Evolutionary conservation across 2,888 invertebrate genomes (phyloP).

Genomic region (Agelastica alni): DNA sequence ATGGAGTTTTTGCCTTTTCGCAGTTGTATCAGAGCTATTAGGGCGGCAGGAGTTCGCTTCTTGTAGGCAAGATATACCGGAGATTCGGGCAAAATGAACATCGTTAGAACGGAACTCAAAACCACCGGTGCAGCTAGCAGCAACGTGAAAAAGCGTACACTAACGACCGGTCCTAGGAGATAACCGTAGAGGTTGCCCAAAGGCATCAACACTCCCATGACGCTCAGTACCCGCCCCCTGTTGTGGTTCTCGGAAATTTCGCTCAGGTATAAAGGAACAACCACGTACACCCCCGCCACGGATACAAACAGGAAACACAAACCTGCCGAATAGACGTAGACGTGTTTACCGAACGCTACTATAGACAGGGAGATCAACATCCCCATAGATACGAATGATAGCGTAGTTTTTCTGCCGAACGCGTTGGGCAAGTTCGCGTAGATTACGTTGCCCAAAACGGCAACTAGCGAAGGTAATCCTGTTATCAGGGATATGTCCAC

Average conservation of each 20-base stretch:
- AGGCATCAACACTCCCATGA: conserved; percentile 26
- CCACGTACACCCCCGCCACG: conserved; percentile 35
- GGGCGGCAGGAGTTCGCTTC: conserved; percentile 64
- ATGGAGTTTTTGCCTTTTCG: conserved; percentile 3
- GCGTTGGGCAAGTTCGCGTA: conserved; percentile 24
- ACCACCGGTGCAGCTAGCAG: conserved; percentile 27
- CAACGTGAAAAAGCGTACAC: conserved; percentile 26
- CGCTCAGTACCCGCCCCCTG: conserved; percentile 70
- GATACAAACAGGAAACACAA: conserved; percentile 5
- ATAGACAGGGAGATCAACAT: conserved; percentile 59
- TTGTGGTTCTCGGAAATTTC: conserved; percentile 80
- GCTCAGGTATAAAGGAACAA: conserved; percentile 81
- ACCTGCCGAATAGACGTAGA: conserved; percentile 56
- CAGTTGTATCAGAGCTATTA: conserved; percentile 54
- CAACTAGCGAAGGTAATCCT: conserved; percentile 24
- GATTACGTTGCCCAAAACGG: conserved; percentile 26
- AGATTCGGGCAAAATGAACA: conserved; percentile 36
- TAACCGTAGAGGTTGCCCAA: conserved; percentile 30
- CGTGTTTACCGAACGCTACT: conserved; percentile 27
- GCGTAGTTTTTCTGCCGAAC: conserved; percentile 66
- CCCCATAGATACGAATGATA: conserved; percentile 66
- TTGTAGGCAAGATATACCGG: conserved; percentile 45
- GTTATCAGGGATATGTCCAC: conserved; percentile 11
- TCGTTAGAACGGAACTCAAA: conserved; percentile 34
- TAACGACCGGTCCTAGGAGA: conserved; percentile 29